These are phyloP conservation scores for Augochlorella aurata DNA, from an alignment of 2,888 invertebrate genomes.

Conservation along the genomic window DNA sequence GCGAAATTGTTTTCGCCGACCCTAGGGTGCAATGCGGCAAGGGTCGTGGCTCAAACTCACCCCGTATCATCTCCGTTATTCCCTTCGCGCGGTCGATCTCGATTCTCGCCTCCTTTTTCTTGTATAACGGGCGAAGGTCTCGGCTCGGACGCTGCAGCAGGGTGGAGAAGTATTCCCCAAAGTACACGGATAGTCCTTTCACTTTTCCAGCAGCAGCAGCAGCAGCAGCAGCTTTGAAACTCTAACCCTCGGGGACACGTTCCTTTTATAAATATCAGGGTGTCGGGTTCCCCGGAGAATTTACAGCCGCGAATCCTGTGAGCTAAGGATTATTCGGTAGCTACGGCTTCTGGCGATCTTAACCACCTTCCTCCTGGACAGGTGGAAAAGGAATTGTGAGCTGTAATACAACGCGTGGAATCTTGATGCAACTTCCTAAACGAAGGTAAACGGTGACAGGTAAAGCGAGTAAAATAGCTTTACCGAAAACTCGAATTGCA, in stretches of 20 bases:
- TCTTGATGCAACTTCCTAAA: not conserved
- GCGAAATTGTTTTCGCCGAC: not conserved
- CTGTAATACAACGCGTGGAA: not conserved
- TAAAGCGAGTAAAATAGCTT: too few relatives aligned
- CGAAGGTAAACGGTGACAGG: not conserved
- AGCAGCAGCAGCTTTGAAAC: conserved; percentile 54
- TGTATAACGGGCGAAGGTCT: not conserved
- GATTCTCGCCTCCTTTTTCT: conserved; percentile 18
- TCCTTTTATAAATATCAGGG: conserved; percentile 51
- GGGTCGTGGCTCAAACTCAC: not conserved
- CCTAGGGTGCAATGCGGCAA: not conserved
- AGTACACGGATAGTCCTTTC: conserved; percentile 48
- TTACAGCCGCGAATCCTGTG: conserved; percentile 37
- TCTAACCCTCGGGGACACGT: conserved; percentile 42
- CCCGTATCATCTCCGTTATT: not conserved
- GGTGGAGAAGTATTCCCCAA: conserved; percentile 37
- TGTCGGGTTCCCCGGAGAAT: conserved; percentile 41
- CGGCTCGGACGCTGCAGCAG: conserved; percentile 9
- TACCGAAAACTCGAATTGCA: too few relatives aligned
- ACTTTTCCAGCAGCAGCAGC: conserved; percentile 44
- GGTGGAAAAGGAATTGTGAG: not conserved
- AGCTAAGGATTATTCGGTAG: conserved; percentile 31
- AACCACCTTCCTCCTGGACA: not conserved
- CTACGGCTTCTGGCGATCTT: conserved; percentile 33
- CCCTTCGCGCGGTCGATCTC: not conserved